Conservation (phyloP, 1,140 invertebrate species). For the Halesus radiatus region DNA sequence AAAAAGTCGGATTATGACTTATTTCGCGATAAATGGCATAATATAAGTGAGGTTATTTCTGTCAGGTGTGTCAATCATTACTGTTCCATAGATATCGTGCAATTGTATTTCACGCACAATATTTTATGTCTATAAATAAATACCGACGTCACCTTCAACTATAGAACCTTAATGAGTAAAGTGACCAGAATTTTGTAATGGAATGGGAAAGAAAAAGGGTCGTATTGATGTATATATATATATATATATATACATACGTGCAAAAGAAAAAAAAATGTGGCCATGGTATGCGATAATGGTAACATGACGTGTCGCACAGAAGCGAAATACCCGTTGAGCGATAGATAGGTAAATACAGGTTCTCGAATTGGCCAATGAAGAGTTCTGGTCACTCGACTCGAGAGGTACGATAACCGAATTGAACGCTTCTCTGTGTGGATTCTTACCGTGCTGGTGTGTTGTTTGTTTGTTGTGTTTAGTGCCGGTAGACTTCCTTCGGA, state of each 20-base stretch:
- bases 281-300: too few species aligned
- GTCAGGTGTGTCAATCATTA: too few species aligned
- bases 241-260: too few species aligned
- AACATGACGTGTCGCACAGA: too few species aligned
- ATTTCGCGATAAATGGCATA: background rate
- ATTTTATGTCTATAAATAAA: conserved; percentile 14
- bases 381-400: too few species aligned
- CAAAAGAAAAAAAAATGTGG: background rate
- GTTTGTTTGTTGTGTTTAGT: conserved; percentile 3
- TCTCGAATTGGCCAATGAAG: too few species aligned
- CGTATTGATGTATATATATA: too few species aligned
- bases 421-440: background rate
- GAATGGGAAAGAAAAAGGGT: background rate
- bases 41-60: conserved; percentile 27
- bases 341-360: too few species aligned
- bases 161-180: background rate
- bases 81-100: background rate
- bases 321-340: too few species aligned
- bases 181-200: background rate
- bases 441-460: background rate
- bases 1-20: background rate
- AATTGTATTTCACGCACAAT: background rate
- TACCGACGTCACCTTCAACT: background rate
- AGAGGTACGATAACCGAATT: background rate
- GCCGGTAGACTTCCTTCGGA: background rate